A percentile compares a stretch with the other conserved stretches of the same genome.
These are phyloP conservation scores for Phataginus tricuspis DNA, from an alignment of 2,797 vertebrate species.

Conservation along the genomic window DNA sequence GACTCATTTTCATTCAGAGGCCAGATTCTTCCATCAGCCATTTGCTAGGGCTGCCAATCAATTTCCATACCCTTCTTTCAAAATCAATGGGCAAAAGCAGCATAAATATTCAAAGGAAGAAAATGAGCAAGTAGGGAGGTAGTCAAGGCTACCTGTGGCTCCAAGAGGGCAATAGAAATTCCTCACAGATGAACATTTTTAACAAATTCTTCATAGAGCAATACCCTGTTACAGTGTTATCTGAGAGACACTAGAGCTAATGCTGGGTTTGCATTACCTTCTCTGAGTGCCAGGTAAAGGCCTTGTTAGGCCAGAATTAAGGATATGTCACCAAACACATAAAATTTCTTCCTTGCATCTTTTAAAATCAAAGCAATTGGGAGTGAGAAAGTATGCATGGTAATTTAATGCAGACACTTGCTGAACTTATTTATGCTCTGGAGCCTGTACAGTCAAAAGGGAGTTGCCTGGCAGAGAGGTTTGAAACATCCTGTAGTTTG, in stretches of 20 bases:
- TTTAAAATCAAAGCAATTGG: constrained; percentile 61
- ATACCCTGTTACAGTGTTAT: background rate
- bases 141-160: background rate
- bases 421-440: constrained; percentile 68
- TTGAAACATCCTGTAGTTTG: constrained; percentile 36
- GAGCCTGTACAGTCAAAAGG: background rate
- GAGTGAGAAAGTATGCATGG: constrained; percentile 11
- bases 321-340: constrained; percentile 26
- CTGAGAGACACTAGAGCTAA: background rate
- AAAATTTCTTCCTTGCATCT: constrained; percentile 25
- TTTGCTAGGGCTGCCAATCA: constrained; percentile 59
- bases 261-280: constrained; percentile 11
- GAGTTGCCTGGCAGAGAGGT: constrained; percentile 43
- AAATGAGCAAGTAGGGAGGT: constrained; percentile 43
- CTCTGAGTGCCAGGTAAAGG: constrained; percentile 25
- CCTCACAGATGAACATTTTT: background rate
- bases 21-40: constrained; percentile 42
- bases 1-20: constrained; percentile 55
- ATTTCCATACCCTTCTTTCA: constrained; percentile 32
- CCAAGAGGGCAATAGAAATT: constrained; percentile 24
- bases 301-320: constrained; percentile 52
- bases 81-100: constrained; percentile 56
- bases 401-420: constrained; percentile 65
- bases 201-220: constrained; percentile 39
- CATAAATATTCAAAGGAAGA: constrained; percentile 66